phyloP scores from a whole-genome alignment of 2,888 invertebrate species.

The Andrena hattorfiana region DNA sequence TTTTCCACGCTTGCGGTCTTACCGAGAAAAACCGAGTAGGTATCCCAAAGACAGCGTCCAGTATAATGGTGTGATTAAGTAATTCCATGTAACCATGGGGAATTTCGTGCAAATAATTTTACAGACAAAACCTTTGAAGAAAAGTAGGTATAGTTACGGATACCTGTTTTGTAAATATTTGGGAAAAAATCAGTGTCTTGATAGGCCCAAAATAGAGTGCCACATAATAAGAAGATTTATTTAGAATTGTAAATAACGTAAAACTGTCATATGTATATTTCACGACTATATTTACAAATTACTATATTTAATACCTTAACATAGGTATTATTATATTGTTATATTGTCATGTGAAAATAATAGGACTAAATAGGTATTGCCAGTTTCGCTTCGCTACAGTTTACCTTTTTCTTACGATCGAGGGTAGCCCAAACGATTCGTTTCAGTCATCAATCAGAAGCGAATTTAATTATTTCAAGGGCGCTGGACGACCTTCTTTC shows the following conservation, averaged over 20 bases:
- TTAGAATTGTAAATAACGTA: no score
- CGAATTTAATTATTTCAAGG: constrained; percentile 65
- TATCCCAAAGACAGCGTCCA: background rate
- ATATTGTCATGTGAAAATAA: background rate
- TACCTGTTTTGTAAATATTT: no score
- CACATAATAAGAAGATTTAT: no score
- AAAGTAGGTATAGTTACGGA: background rate
- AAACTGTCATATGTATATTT: no score
- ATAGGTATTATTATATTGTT: no score
- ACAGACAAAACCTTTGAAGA: background rate
- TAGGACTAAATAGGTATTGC: background rate
- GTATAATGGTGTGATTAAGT: background rate
- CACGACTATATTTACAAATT: no score
- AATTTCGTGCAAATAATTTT: background rate
- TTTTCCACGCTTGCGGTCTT: background rate
- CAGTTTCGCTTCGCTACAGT: background rate
- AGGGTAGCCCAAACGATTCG: constrained; percentile 32
- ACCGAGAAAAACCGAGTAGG: background rate
- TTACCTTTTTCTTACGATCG: background rate
- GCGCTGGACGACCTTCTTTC: constrained; percentile 65
- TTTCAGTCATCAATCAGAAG: constrained; percentile 45
- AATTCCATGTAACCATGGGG: background rate
- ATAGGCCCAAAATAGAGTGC: no score
- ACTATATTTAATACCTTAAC: no score
- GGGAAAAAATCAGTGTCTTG: no score